phyloP scores from a whole-genome alignment of 2,888 invertebrate genomes.

The Parnassius apollo region DNA sequence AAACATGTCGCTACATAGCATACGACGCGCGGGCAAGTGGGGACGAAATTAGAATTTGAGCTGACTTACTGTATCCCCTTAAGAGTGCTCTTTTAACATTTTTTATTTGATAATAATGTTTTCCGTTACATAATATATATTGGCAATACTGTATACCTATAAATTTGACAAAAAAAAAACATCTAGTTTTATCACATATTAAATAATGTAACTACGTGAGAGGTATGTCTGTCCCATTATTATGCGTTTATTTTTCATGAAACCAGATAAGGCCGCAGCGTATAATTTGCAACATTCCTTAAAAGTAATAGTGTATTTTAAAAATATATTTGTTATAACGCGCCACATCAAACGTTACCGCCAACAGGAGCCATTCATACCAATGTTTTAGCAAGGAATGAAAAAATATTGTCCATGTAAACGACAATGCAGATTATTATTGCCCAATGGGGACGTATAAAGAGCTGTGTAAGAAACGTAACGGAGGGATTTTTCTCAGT shows the following conservation, averaged over 20 bases:
- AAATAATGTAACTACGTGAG: too few relatives aligned
- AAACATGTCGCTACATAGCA: too few relatives aligned
- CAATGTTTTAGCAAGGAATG: conserved; percentile 60
- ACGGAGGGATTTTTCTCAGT: conserved; percentile 45
- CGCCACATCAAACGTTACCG: conserved; percentile 53
- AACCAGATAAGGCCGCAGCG: conserved; percentile 41
- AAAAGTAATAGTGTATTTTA: conserved; percentile 44
- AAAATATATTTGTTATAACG: conserved; percentile 56
- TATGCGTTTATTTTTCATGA: conserved; percentile 17
- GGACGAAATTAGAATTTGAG: too few relatives aligned
- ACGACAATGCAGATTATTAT: conserved; percentile 72
- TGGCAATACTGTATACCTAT: too few relatives aligned
- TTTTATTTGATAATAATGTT: too few relatives aligned
- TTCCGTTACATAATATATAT: too few relatives aligned
- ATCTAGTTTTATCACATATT: too few relatives aligned
- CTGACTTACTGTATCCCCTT: too few relatives aligned
- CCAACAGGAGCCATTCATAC: conserved; percentile 50
- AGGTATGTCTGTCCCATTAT: conserved; percentile 6
- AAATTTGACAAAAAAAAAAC: too few relatives aligned
- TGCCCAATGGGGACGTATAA: conserved; percentile 61
- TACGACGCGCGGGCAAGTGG: too few relatives aligned
- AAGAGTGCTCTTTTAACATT: too few relatives aligned
- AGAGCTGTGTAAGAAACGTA: conserved; percentile 59
- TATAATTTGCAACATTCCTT: conserved; percentile 43
- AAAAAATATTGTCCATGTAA: conserved; percentile 68